Percentiles rank a stretch among this genome's conserved stretches.
Evolutionary conservation across 2,888 invertebrate genomes (phyloP).

Genomic region (Microctonus hyperodae): DNA sequence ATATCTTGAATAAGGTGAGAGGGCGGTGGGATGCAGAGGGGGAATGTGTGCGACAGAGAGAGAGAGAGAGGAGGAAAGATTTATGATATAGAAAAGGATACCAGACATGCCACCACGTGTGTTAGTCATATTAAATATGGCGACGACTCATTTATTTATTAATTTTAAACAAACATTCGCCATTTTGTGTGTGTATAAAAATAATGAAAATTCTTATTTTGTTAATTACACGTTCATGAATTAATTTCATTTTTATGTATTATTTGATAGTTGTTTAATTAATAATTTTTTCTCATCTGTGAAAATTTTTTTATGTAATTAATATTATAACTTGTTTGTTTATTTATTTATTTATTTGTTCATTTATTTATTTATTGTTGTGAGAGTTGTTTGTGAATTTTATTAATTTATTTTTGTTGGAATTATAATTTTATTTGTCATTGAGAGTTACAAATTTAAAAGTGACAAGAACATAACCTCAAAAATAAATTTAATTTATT

Average conservation of each 20-base stretch:
- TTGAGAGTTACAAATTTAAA: not conserved
- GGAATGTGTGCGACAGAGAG: not conserved
- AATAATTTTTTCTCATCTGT: not conserved
- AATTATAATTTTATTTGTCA: not conserved
- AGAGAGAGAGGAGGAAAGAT: not conserved
- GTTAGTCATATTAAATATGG: constrained; percentile 36
- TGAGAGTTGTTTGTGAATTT: not conserved
- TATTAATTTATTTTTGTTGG: not conserved
- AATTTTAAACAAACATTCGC: constrained; percentile 35
- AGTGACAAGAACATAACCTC: not conserved
- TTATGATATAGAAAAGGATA: not conserved
- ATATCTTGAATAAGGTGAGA: not conserved
- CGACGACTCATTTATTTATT: constrained; percentile 37
- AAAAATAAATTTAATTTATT: not conserved
- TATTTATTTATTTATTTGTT: too few species aligned
- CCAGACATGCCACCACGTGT: not conserved
- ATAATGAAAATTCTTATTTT: constrained; percentile 37
- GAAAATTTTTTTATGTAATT: too few species aligned
- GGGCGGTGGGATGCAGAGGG: too few species aligned
- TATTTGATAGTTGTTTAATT: too few species aligned
- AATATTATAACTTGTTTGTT: too few species aligned
- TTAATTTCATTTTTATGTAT: not conserved
- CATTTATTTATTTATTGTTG: not conserved
- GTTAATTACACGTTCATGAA: constrained; percentile 35
- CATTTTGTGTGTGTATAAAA: constrained; percentile 36